Evolutionary conservation across 2,113 vertebrate species (phyloP), one percentile per base, ranked within the genome.

Genomic region (Panthera leo): DNA sequence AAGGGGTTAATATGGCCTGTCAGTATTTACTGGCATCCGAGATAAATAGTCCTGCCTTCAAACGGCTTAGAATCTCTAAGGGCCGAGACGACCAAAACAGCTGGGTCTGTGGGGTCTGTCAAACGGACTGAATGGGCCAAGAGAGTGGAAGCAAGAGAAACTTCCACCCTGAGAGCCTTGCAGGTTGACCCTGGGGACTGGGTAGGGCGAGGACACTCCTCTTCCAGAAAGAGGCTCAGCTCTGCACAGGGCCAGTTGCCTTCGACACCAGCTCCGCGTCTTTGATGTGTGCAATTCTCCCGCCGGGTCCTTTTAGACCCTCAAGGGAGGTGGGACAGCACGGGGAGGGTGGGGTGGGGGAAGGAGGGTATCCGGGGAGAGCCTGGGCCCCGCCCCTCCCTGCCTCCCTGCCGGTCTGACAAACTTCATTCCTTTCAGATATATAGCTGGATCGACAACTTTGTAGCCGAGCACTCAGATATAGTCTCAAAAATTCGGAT

Each of bases 401-500:
- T 19, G 7, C 10, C 75, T 45, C 34, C 79, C 34, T 21, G 8
- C 29, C 63, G 5, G 0, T 92, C 78, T 84, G 3, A 15, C 78
- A 85, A 67, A 87, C 61, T 9, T 78, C 95, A 0, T 97, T 97
- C 36, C 79, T 98, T 98, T 92, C 98, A 99, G 99, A 99, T 99
- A 97, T 99, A 99, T 11, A 94, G 31, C 19, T 99, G 99, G 99
- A 99, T 99, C 71, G 99, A 99, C 89, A 97, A 78, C 92, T 98
- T 99, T 94, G 99, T 99, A 98, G 97, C 98, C 9, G 99, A 99
- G 84, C 99, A 99, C 89, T 99, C 99, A 76, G 71, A 31, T 63
- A 80, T 99, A 0, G 98, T 99, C 92, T 99, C 99, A 98, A 99
- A 99, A 98, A 82, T 99, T 31, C 98, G 98, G 97, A 99, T 99